Base-by-base conservation (phyloP, 2,888 invertebrate species). In the Tanytarsus gracilentus region DNA sequence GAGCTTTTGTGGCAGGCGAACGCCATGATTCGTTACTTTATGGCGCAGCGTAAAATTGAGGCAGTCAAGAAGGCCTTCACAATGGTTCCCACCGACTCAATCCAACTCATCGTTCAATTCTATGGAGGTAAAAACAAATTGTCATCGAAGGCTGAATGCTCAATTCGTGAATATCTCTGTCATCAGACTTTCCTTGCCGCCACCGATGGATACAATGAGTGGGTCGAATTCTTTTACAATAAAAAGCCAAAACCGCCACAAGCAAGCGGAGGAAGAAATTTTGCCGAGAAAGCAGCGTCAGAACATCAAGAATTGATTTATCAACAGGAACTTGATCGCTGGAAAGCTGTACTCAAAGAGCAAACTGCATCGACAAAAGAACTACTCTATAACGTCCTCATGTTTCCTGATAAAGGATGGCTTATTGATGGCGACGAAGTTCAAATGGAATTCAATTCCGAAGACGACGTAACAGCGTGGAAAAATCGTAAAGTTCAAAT, bases 331-430 rank as follows among this genome's bases (percentile, higher is more conserved):
- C 73, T 86, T 59, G 84, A 85, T 18, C 78, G 88, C 58, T 88
- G 88, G 88, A 79, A 79, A 64, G 78, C 79, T 67, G 80, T 83
- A 33, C 78, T 88, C 61, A 74, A 78, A 52, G 82, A 85, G 66
- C 88, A 88, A 68, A 84, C 88, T 1, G 78, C 81, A 75, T 85
- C 82, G 61, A 86, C 90, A 0, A 86, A 86, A 66, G 84, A 84
- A 63, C 78, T 86, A 56, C 76, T 96, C 6, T 91, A 87, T 72
- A 93, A 94, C 72, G 86, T 95, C 0, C 71, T 96, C 33, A 71
- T 91, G 8, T 95, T 96, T 70, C 90, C 93, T 3, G 87, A 90
- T 66, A 87, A 84, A 25, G 93, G 95, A 4, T 96, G 95, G 95
- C 78, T 96, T 62, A 80, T 83, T 48, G 93, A 93, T 70, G 78